Evolutionary conservation across 2,113 vertebrate species (phyloP).

Genomic region (Gallinago paraguaiae): DNA sequence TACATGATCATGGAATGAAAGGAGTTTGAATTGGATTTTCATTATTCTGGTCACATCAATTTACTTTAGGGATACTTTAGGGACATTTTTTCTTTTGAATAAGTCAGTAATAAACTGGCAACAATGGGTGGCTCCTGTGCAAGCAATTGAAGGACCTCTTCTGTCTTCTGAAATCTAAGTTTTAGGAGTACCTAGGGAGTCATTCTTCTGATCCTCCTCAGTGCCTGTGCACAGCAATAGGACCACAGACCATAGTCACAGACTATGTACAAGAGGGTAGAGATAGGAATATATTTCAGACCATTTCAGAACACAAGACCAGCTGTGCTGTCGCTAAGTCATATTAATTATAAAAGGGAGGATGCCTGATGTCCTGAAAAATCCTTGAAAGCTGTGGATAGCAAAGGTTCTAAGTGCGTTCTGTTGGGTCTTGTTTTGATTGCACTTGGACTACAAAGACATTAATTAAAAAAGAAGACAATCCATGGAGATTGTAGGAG

Average conservation of each 20-base stretch:
- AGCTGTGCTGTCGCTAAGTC: not conserved
- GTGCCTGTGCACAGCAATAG: not conserved
- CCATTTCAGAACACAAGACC: not conserved
- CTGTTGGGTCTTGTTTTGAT: not conserved
- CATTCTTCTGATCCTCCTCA: not conserved
- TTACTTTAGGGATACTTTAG: not conserved
- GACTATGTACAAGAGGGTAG: not conserved
- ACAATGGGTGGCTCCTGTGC: not conserved
- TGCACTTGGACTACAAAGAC: not conserved
- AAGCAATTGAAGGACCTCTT: not conserved
- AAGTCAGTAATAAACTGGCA: not conserved
- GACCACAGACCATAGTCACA: not conserved
- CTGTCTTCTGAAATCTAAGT: not conserved
- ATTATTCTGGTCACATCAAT: not conserved
- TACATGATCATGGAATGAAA: not conserved
- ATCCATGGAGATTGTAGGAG: not conserved
- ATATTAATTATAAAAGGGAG: not conserved
- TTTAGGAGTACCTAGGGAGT: not conserved
- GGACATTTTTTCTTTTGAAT: not conserved
- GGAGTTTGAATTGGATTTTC: not conserved
- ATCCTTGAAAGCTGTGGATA: not conserved
- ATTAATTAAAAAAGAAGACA: not conserved
- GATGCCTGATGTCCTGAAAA: not conserved
- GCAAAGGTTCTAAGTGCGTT: not conserved
- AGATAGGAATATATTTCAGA: not conserved